These are phyloP conservation scores for Triops cancriformis DNA, from an alignment of 1,140 invertebrate genomes.

Conservation along the genomic window DNA sequence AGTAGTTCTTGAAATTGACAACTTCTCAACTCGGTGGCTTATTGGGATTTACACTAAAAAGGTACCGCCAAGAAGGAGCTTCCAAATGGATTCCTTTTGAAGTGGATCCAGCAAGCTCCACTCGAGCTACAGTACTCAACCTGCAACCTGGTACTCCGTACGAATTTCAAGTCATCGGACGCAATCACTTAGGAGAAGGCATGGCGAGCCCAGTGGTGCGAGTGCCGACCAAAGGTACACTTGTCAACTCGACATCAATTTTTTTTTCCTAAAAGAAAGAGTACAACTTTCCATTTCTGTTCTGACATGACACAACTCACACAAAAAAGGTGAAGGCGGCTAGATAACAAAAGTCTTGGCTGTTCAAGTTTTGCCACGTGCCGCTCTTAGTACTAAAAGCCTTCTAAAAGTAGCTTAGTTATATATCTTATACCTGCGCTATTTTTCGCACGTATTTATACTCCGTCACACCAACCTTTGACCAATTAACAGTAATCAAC, in stretches of 20 bases:
- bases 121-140: constrained; percentile 80
- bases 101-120: constrained; percentile 82
- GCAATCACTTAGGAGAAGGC: constrained; percentile 86
- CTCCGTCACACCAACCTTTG: background rate
- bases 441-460: constrained; percentile 9
- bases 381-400: background rate
- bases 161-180: constrained; percentile 92
- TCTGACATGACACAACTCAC: too few species aligned
- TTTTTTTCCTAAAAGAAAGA: background rate
- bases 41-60: constrained; percentile 33
- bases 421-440: background rate
- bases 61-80: constrained; percentile 70
- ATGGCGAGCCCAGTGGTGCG: constrained; percentile 88
- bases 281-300: too few species aligned
- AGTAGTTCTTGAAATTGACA: constrained; percentile 2
- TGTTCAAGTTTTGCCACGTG: background rate
- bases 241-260: background rate
- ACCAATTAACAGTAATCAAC: background rate
- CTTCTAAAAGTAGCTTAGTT: constrained; percentile 1
- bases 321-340: background rate
- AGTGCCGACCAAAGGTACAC: constrained; percentile 78
- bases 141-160: constrained; percentile 82
- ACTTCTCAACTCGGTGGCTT: background rate
- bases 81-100: constrained; percentile 84
- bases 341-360: background rate